phyloP scores from a whole-genome alignment of 2,113 vertebrate species.

The Corythoichthys haematopterus region DNA sequence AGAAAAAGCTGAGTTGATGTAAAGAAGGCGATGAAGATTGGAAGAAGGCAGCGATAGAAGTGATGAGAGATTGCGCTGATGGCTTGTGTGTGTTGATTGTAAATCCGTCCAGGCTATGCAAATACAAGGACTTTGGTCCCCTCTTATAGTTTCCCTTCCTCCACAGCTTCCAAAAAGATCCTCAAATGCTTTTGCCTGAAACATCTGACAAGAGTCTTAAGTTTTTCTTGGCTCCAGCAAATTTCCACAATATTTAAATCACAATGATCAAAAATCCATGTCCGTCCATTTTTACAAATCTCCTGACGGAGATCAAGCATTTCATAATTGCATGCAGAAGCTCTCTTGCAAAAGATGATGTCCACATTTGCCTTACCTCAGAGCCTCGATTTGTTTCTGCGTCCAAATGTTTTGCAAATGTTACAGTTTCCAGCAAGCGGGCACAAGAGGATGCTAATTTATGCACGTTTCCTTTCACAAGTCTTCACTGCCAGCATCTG shows the following conservation, averaged over 20 bases:
- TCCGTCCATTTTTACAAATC: not conserved
- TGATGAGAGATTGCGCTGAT: slow-evolving; percentile 52
- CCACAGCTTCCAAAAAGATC: not conserved
- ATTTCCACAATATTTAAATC: not conserved
- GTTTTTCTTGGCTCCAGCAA: not conserved
- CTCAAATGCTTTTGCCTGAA: slow-evolving; percentile 13
- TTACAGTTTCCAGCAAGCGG: not conserved
- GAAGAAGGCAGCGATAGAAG: slow-evolving; percentile 51
- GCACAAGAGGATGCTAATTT: not conserved
- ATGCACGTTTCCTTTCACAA: slow-evolving; percentile 1
- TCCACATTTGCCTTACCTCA: slow-evolving; percentile 1
- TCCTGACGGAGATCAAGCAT: not conserved
- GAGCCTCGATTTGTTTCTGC: not conserved
- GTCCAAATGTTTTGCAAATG: not conserved
- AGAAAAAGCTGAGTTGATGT: slow-evolving; percentile 37
- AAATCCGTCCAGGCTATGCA: slow-evolving; percentile 53
- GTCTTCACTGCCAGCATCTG: slow-evolving; percentile 1
- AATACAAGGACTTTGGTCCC: slow-evolving; percentile 48
- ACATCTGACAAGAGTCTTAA: not conserved
- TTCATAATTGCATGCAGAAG: not conserved
- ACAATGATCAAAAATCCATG: not conserved
- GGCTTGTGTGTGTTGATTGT: slow-evolving; percentile 43
- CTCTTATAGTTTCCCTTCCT: slow-evolving; percentile 25
- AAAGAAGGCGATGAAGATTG: slow-evolving; percentile 49
- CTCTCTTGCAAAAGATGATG: not conserved